phyloP scores from a whole-genome alignment of 1,140 invertebrate species.

The Andrena cerasifolii region DNA sequence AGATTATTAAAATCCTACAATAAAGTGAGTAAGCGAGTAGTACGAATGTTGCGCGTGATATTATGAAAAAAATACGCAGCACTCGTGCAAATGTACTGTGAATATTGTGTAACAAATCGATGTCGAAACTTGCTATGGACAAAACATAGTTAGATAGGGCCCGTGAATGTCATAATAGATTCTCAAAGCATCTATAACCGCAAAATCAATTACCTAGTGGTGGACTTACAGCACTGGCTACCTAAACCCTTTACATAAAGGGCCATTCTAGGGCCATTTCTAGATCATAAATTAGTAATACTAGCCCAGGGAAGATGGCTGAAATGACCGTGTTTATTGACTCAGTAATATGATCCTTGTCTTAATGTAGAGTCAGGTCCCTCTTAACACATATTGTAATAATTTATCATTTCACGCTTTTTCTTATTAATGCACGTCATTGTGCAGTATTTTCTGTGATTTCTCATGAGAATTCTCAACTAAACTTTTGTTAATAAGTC shows the following conservation, averaged over 20 bases:
- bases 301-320: neutral
- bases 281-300: conserved; percentile 28
- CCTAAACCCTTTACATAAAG: conserved; percentile 4
- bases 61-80: too few relatives aligned
- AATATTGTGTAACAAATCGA: neutral
- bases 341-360: neutral
- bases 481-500: too few relatives aligned
- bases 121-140: neutral
- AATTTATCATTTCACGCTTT: too few relatives aligned
- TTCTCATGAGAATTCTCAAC: too few relatives aligned
- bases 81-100: too few relatives aligned
- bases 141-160: neutral
- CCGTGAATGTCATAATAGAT: conserved; percentile 16
- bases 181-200: neutral
- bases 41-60: too few relatives aligned
- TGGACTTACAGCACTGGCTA: conserved; percentile 17
- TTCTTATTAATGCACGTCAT: too few relatives aligned
- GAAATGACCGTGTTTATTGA: neutral
- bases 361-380: too few relatives aligned
- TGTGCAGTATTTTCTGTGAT: too few relatives aligned
- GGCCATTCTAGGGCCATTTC: conserved; percentile 13
- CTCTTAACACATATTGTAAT: too few relatives aligned
- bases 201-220: conserved; percentile 37
- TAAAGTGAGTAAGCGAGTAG: too few relatives aligned
- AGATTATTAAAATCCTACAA: too few relatives aligned